phyloP scores from a whole-genome alignment of 2,113 vertebrate genomes.

The Trichechus manatus region DNA sequence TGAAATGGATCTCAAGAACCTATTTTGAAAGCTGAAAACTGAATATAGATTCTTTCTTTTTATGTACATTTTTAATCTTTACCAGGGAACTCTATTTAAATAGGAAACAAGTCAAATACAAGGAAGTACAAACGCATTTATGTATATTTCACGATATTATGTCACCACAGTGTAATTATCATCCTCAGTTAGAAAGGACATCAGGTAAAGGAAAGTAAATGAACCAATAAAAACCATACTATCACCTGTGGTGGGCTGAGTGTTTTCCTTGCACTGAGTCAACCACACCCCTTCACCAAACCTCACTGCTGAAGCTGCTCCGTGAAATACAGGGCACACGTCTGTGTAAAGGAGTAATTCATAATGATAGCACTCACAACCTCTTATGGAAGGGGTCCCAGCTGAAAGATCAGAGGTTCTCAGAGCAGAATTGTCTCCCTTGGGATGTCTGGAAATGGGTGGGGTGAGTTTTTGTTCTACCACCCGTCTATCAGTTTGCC shows the following conservation, averaged over 20 bases:
- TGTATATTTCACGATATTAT: not conserved
- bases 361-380: not conserved
- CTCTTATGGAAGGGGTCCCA: not conserved
- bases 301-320: not conserved
- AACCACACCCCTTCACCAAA: not conserved
- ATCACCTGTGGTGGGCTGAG: not conserved
- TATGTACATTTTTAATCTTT: not conserved
- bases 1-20: not conserved
- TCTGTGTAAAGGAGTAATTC: not conserved
- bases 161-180: not conserved
- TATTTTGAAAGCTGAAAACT: not conserved
- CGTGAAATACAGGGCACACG: not conserved
- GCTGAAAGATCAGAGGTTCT: not conserved
- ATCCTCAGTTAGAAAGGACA: not conserved
- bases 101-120: not conserved
- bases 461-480: not conserved
- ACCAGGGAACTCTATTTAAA: not conserved
- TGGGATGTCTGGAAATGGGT: not conserved
- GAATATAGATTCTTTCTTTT: not conserved
- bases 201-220: not conserved
- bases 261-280: not conserved
- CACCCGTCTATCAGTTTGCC: no score
- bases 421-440: not conserved
- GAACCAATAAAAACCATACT: not conserved
- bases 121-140: not conserved